These are phyloP conservation scores for Heliopora coerulea DNA, from an alignment of 92 coral and sea anemone species.

Conservation along the genomic window DNA sequence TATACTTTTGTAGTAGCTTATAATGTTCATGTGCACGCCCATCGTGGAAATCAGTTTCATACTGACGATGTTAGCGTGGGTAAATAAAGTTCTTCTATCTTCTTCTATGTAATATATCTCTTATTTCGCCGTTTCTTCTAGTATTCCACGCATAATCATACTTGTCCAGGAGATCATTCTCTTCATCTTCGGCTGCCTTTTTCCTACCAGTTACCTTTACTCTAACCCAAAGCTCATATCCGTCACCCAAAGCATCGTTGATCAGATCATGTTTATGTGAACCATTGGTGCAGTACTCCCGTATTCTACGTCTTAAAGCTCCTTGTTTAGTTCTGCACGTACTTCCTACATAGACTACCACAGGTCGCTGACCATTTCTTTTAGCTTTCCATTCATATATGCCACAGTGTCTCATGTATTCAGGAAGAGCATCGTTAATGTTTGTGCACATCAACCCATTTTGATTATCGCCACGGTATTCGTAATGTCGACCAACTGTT, in stretches of 20 bases:
- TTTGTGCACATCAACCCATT: constrained; percentile 27
- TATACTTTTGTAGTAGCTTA: no score
- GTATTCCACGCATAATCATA: constrained; percentile 63
- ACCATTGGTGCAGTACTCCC: constrained; percentile 47
- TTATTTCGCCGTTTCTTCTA: constrained; percentile 14
- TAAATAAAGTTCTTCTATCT: no score
- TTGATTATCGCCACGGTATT: neutral
- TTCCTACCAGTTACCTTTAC: constrained; percentile 26
- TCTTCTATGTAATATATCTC: constrained; percentile 1
- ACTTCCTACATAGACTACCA: constrained; percentile 66
- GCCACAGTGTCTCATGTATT: constrained; percentile 34
- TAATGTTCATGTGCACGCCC: no score
- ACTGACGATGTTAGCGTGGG: no score
- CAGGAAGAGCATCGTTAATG: constrained; percentile 2
- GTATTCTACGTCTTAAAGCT: constrained; percentile 45
- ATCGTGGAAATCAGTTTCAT: no score
- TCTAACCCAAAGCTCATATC: constrained; percentile 62
- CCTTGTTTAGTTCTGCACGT: constrained; percentile 54
- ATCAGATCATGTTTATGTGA: constrained; percentile 45
- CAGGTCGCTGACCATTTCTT: neutral
- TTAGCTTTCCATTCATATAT: constrained; percentile 64
- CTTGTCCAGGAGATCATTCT: constrained; percentile 8
- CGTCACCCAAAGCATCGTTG: constrained; percentile 40
- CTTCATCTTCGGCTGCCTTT: constrained; percentile 17
- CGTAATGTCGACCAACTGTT: neutral